phyloP scores from a whole-genome alignment of 2,888 invertebrate species.

The Ichneumon xanthorius region DNA sequence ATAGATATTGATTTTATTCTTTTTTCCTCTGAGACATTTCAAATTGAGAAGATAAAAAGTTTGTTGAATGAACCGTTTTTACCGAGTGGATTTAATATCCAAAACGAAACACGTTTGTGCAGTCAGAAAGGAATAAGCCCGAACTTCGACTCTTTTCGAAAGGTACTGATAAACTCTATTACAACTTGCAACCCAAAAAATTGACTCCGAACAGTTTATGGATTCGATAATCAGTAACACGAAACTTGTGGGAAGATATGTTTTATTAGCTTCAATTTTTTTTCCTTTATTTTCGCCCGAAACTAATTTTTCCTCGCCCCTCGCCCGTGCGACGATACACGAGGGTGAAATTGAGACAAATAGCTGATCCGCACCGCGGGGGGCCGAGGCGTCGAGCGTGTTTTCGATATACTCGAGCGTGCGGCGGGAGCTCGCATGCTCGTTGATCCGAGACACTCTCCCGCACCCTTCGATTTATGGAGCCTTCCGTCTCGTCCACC shows the following conservation, averaged over 20 bases:
- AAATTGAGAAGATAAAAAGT: too few relatives aligned
- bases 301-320: slow-evolving; percentile 36
- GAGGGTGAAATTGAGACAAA: slow-evolving; percentile 64
- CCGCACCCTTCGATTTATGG: slow-evolving; percentile 37
- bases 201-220: too few relatives aligned
- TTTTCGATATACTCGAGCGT: slow-evolving; percentile 52
- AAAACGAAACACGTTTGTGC: neutral
- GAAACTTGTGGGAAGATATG: neutral
- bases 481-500: slow-evolving; percentile 4
- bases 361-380: slow-evolving; percentile 53
- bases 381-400: slow-evolving; percentile 47
- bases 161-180: too few relatives aligned
- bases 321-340: slow-evolving; percentile 20
- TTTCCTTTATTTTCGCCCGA: neutral
- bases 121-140: too few relatives aligned
- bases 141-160: too few relatives aligned
- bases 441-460: slow-evolving; percentile 60
- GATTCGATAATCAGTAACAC: neutral
- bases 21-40: too few relatives aligned
- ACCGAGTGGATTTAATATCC: neutral
- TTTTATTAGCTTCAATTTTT: neutral
- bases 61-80: neutral
- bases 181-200: too few relatives aligned
- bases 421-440: slow-evolving; percentile 25
- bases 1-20: too few relatives aligned